These are phyloP conservation scores for Hydropotes inermis DNA, from an alignment of 2,113 vertebrate species.

Conservation along the genomic window DNA sequence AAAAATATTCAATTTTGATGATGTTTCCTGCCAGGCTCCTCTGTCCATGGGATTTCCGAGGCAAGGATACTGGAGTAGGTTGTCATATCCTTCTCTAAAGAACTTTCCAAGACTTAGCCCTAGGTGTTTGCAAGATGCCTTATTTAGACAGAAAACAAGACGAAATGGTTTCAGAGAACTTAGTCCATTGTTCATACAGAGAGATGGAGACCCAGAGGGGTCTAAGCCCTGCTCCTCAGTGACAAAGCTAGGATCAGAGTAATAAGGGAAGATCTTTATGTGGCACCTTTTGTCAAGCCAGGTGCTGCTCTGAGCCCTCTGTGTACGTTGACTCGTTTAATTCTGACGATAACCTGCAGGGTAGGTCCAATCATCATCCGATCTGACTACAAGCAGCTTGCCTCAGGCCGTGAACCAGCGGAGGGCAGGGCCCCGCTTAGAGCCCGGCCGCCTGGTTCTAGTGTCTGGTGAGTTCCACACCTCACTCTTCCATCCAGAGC, in stretches of 20 bases:
- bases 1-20: background rate
- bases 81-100: background rate
- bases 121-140: background rate
- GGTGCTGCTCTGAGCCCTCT: background rate
- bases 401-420: too few relatives aligned
- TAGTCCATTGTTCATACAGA: background rate
- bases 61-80: background rate
- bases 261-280: fast-evolving
- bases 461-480: fast-evolving
- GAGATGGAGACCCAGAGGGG: background rate
- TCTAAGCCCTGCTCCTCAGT: background rate
- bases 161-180: background rate
- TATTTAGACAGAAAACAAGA: background rate
- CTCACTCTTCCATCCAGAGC: fast-evolving
- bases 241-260: background rate
- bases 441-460: background rate
- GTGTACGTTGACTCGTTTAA: background rate
- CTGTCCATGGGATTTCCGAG: background rate
- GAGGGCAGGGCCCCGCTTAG: background rate
- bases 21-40: background rate
- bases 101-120: background rate
- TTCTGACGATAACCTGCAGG: background rate
- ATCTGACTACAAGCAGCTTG: background rate
- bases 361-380: fast-evolving
- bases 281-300: background rate